Conservation (phyloP, 2,888 invertebrate genomes). For the Euphydryas editha region DNA sequence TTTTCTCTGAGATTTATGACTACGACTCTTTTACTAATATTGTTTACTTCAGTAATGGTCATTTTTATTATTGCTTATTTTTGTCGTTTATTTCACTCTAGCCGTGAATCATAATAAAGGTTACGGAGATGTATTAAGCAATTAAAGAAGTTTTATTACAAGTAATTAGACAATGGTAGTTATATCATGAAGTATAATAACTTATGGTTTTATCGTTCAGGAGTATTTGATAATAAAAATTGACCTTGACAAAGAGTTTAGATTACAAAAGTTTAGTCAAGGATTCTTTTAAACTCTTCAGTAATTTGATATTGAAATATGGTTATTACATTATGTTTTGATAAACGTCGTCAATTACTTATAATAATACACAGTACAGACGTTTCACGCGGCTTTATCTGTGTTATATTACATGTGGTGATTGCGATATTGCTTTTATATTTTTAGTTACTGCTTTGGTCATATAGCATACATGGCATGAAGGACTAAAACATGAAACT, state of each 20-base stretch:
- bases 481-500: too few relatives aligned
- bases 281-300: too few relatives aligned
- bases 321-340: too few relatives aligned
- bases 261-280: neutral
- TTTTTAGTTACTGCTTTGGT: too few relatives aligned
- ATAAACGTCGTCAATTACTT: too few relatives aligned
- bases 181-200: slow-evolving; percentile 7
- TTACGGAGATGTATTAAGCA: slow-evolving; percentile 33
- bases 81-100: slow-evolving; percentile 67
- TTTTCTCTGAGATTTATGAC: slow-evolving; percentile 72
- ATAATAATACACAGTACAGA: too few relatives aligned
- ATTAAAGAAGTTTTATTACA: slow-evolving; percentile 37
- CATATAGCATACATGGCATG: too few relatives aligned
- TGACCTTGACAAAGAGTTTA: neutral
- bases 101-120: slow-evolving; percentile 41
- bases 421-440: too few relatives aligned
- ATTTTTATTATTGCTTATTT: slow-evolving; percentile 71
- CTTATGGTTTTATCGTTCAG: neutral
- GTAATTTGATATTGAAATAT: too few relatives aligned
- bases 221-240: slow-evolving; percentile 9
- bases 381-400: too few relatives aligned
- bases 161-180: slow-evolving; percentile 26
- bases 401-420: too few relatives aligned
- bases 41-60: slow-evolving; percentile 79
- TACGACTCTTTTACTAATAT: slow-evolving; percentile 73